Conservation (phyloP, 1,140 invertebrate species). For the Pseudomyrmex concolor region DNA sequence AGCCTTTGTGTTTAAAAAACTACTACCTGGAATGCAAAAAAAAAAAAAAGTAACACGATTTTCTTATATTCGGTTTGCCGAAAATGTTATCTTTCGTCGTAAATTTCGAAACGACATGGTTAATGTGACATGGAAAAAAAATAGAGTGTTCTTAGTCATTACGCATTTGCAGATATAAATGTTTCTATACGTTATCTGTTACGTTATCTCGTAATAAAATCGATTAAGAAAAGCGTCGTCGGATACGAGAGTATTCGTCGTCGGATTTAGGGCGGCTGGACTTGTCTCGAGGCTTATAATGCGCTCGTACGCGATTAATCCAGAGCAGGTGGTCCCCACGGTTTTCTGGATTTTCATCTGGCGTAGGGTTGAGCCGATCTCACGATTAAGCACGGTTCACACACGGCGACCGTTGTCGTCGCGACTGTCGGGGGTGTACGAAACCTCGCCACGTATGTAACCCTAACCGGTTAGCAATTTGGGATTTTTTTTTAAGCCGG, state of each 20-base stretch:
- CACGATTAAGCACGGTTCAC: conserved; percentile 74
- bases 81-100: no score
- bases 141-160: no score
- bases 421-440: conserved; percentile 32
- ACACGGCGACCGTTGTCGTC: conserved; percentile 38
- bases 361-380: conserved; percentile 75
- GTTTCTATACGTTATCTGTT: no score
- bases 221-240: conserved; percentile 23
- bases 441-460: neutral
- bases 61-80: no score
- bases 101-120: no score
- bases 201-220: neutral
- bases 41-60: no score
- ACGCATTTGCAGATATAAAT: no score
- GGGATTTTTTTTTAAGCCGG: conserved; percentile 30
- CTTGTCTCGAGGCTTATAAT: conserved; percentile 63
- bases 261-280: conserved; percentile 30
- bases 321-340: conserved; percentile 71
- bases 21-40: no score
- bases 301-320: conserved; percentile 68
- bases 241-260: conserved; percentile 2
- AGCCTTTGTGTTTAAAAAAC: no score
- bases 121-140: no score
- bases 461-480: conserved; percentile 26
- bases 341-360: conserved; percentile 60